These are phyloP conservation scores for Notarius quadriscutis DNA, from an alignment of 2,113 vertebrate species.

Conservation along the genomic window DNA sequence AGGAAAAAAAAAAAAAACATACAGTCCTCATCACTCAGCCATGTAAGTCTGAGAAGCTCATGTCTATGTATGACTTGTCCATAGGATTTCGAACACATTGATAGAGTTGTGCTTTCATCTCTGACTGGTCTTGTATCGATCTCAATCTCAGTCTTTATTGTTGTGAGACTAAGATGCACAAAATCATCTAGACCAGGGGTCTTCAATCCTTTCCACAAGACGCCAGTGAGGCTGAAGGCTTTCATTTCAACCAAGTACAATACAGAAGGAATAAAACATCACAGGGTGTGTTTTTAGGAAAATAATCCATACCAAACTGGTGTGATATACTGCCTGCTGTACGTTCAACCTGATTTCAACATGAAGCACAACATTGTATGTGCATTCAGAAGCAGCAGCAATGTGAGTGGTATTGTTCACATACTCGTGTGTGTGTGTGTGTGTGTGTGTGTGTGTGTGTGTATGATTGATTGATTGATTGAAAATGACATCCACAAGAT, in stretches of 20 bases:
- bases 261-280: not conserved
- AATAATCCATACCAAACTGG: not conserved
- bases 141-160: not conserved
- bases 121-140: not conserved
- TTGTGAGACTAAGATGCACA: not conserved
- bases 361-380: not conserved
- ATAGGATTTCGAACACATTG: not conserved
- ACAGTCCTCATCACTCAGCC: not conserved
- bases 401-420: not conserved
- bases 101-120: not conserved
- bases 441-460: no score
- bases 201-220: no score
- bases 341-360: not conserved
- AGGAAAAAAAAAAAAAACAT: no score
- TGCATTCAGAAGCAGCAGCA: not conserved
- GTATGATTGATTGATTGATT: not conserved
- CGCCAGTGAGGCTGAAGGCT: no score
- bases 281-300: not conserved
- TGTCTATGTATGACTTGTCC: not conserved
- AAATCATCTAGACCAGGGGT: not conserved
- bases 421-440: not conserved
- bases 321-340: not conserved
- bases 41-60: not conserved
- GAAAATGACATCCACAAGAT: not conserved
- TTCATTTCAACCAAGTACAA: no score